Evolutionary conservation across 2,797 vertebrate species (phyloP).

Genomic region (Apodemus agrarius): DNA sequence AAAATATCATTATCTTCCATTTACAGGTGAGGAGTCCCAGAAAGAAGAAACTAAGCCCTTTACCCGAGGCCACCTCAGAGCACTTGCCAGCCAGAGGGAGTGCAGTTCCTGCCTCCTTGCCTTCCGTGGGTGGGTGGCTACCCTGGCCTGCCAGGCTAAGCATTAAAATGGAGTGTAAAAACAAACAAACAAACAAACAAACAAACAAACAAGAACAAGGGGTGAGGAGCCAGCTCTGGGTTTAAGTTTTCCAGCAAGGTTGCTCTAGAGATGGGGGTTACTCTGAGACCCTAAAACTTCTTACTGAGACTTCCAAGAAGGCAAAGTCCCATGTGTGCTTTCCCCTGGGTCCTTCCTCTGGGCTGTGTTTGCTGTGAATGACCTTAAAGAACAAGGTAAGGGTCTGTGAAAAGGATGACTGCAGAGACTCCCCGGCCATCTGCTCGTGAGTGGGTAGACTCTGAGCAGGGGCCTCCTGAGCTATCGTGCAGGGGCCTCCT

Average conservation of each 20-base stretch:
- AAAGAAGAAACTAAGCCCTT: constrained; percentile 56
- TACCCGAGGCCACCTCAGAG: constrained; percentile 21
- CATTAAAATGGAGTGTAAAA: neutral
- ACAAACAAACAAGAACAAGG: neutral
- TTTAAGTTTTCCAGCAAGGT: neutral
- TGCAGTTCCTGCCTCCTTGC: neutral
- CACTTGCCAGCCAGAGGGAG: neutral
- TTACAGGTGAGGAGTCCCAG: constrained; percentile 43
- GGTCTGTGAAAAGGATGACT: neutral
- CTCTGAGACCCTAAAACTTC: neutral
- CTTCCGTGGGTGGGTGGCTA: neutral
- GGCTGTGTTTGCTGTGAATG: neutral
- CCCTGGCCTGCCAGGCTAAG: neutral
- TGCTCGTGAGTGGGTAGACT: neutral
- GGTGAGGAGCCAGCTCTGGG: neutral
- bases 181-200: neutral
- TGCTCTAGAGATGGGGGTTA: neutral
- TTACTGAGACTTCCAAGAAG: neutral
- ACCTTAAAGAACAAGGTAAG: neutral
- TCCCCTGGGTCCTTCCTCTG: neutral
- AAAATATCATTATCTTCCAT: constrained; percentile 73
- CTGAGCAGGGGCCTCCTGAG: neutral
- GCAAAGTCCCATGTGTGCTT: neutral
- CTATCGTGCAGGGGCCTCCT: neutral
- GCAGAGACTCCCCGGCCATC: neutral